These are phyloP conservation scores for Salvelinus fontinalis DNA, from an alignment of 2,113 vertebrate genomes.

Conservation along the genomic window DNA sequence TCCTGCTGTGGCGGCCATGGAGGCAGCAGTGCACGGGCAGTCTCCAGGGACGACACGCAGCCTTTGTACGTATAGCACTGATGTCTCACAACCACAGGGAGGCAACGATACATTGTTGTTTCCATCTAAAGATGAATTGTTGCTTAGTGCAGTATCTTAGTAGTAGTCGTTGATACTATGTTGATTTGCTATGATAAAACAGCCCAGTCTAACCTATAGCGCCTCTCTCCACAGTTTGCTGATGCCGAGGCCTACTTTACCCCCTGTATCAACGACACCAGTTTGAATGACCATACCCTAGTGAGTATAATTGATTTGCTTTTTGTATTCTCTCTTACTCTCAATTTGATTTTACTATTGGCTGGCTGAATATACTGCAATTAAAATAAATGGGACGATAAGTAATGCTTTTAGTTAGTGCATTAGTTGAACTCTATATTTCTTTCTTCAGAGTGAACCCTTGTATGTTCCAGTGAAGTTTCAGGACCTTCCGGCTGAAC, in stretches of 20 bases:
- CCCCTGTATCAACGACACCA: conserved; percentile 82
- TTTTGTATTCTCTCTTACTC: neutral
- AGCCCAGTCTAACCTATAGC: neutral
- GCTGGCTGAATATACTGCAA: neutral
- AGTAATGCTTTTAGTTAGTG: neutral
- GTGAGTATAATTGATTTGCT: conserved; percentile 69
- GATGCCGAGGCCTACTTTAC: conserved; percentile 90
- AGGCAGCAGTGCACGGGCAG: conserved; percentile 88
- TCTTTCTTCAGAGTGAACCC: conserved; percentile 86
- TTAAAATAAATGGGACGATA: neutral
- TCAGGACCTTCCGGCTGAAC: conserved; percentile 86
- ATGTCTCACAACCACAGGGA: neutral
- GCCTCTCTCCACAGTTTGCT: conserved; percentile 79
- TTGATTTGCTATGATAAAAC: neutral
- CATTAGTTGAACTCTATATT: conserved; percentile 3
- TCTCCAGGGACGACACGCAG: conserved; percentile 78
- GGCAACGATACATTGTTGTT: neutral
- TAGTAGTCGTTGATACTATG: neutral
- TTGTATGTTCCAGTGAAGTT: conserved; percentile 96
- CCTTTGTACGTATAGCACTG: conserved; percentile 81
- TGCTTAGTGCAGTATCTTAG: neutral
- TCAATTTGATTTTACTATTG: neutral
- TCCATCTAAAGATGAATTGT: too few relatives aligned
- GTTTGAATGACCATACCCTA: conserved; percentile 82
- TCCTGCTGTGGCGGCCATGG: conserved; percentile 96